These are phyloP conservation scores for crab-eating macaque (Macaca fascicularis) DNA, from an alignment of 2,113 vertebrate species.

Conservation along the genomic window DNA sequence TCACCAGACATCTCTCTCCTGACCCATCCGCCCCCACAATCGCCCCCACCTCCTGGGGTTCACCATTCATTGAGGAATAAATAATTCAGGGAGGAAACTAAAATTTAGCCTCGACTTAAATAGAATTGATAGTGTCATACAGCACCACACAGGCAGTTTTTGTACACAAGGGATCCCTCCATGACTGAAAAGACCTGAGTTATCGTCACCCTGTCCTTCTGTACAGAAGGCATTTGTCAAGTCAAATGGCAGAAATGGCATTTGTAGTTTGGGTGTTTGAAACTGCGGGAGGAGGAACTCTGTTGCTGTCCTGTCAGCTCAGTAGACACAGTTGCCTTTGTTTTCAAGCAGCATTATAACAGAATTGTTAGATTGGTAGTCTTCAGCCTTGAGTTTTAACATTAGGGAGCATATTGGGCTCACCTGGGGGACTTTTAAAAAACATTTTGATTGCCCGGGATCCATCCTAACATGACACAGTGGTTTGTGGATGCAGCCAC, in stretches of 20 bases:
- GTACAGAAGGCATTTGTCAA: neutral
- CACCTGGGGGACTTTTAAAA: neutral
- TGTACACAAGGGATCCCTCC: neutral
- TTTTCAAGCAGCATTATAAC: neutral
- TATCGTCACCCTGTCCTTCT: neutral
- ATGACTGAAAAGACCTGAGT: neutral
- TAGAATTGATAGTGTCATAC: constrained; percentile 63
- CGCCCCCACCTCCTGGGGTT: neutral
- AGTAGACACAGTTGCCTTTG: accelerated
- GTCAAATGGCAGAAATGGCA: accelerated
- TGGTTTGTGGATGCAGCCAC: neutral
- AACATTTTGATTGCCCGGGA: neutral
- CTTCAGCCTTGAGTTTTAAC: neutral
- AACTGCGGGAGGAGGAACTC: accelerated
- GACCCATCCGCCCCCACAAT: accelerated
- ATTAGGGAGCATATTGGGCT: neutral
- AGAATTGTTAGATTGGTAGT: too few relatives aligned
- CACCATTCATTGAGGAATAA: constrained; percentile 59
- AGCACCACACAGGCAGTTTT: neutral
- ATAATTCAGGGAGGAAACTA: constrained; percentile 73
- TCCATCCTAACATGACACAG: neutral
- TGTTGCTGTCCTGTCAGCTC: neutral
- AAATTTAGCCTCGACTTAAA: constrained; percentile 57
- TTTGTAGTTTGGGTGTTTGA: neutral
- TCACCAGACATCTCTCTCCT: neutral